Conservation (phyloP, 2,113 vertebrate species). For the Oxygymnocypris stewartii region DNA sequence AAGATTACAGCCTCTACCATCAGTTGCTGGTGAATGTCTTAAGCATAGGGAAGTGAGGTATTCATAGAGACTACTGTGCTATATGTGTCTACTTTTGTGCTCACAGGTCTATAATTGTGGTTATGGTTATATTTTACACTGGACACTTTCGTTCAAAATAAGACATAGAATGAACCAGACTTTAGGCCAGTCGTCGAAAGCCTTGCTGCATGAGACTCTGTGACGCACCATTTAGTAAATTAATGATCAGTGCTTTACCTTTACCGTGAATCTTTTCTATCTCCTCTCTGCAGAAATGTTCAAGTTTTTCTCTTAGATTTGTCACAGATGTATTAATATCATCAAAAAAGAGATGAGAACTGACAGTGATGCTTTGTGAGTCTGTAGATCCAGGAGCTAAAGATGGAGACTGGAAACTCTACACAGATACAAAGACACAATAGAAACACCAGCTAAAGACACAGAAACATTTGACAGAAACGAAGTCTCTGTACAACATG, state of each 20-base stretch:
- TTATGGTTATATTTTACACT: too few species aligned
- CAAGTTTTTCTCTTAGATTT: constrained; percentile 35
- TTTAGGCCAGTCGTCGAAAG: too few species aligned
- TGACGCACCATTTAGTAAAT: background rate
- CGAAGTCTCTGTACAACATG: background rate
- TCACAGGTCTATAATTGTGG: too few species aligned
- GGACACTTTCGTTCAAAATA: too few species aligned
- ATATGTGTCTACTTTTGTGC: too few species aligned
- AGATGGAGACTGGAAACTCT: background rate
- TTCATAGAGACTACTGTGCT: too few species aligned
- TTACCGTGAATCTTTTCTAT: background rate
- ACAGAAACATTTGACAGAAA: background rate
- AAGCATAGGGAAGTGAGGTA: too few species aligned
- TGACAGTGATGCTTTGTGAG: background rate
- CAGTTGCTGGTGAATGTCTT: too few species aligned
- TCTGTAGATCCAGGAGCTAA: background rate
- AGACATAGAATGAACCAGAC: too few species aligned
- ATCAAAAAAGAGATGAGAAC: background rate
- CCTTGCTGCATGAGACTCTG: too few species aligned
- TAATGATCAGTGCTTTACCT: background rate
- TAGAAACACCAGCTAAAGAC: background rate
- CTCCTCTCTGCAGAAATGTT: background rate
- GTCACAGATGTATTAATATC: constrained; percentile 26
- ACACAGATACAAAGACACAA: background rate
- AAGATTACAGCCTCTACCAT: too few species aligned